Base-by-base conservation (phyloP, 2,797 vertebrate species). In the Sparus aurata region DNA sequence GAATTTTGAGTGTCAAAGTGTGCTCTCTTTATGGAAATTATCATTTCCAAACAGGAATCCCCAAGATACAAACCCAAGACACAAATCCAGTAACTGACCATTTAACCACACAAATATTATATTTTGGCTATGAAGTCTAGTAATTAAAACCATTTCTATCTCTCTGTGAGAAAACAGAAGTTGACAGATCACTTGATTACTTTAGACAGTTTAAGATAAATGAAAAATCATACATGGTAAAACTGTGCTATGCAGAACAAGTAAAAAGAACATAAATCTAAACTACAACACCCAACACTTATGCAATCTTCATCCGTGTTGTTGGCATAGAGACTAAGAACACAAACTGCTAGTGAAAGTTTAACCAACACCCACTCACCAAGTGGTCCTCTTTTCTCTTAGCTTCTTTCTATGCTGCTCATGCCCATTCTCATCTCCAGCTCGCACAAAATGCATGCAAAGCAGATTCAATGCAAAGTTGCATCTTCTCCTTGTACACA, bases 391-490 rank as follows among this genome's bases (percentile, higher is more conserved):
- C 82, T 87, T 90, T 91, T 89, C 85, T 91, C 69, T 75, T 15
- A 74, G 82, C 88, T 88, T 87, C 89, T 94, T 92, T 86, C 76
- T 88, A 92, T 91, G 93, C 88, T 85, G 83, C 90, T 92, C 89
- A 90, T 93, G 90, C 79, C 82, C 83, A 86, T 90, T 90, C 82
- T 79, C 82, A 85, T 91, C 75, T 77, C 57, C 66, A 17, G 72
- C 67, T 83, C 77, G 43, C 83, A 87, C 83, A 76, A 90, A 91
- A 91, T 83, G 22, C 85, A 91, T 91, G 87, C 90, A 93, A 92
- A 93, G 79, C 70, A 88, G 80, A 87, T 23, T 74, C 75, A 82
- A 90, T 90, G 85, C 78, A 84, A 83, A 87, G 80, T 62, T 83
- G 76, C 63, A 72, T 83, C 64, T 25, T 73, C 52, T 79, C 45